These are phyloP conservation scores for Neosilurus hyrtlii DNA, from an alignment of 2,797 vertebrate genomes.

Conservation along the genomic window DNA sequence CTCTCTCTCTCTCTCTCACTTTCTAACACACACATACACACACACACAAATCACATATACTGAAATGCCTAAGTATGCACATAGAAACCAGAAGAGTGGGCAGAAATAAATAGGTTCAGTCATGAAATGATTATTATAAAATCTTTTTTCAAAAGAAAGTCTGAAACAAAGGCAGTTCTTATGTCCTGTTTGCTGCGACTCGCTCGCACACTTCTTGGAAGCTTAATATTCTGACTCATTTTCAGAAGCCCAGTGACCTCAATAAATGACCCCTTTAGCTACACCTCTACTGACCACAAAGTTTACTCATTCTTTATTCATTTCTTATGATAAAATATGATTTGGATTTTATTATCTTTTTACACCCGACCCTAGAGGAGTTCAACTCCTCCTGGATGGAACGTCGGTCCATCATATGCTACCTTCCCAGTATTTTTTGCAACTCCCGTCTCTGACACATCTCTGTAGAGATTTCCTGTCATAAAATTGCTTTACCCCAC, in stretches of 20 bases:
- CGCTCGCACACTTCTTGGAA: slow-evolving; percentile 16
- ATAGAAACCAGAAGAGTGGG: slow-evolving; percentile 36
- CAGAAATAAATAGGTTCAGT: slow-evolving; percentile 21
- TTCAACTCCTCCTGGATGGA: too few species aligned
- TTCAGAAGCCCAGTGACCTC: slow-evolving; percentile 19
- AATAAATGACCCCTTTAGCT: slow-evolving; percentile 5
- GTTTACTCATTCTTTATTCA: background rate
- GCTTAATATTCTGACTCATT: slow-evolving; percentile 33
- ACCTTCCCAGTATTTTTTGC: too few species aligned
- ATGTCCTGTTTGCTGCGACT: slow-evolving; percentile 15
- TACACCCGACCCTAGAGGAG: too few species aligned
- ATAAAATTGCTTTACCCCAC: too few species aligned
- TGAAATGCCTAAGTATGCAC: background rate
- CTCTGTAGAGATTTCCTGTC: too few species aligned
- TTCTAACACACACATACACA: background rate
- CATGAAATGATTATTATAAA: slow-evolving; percentile 17
- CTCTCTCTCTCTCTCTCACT: background rate
- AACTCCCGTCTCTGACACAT: too few species aligned
- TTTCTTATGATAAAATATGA: too few species aligned
- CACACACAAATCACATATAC: slow-evolving; percentile 13
- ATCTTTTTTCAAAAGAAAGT: slow-evolving; percentile 21
- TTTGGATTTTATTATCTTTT: too few species aligned
- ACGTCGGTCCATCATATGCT: too few species aligned
- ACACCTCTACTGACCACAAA: background rate
- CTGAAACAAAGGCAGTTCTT: background rate